A percentile compares a stretch with the other conserved stretches of the same genome.
phyloP scores from a whole-genome alignment of 2,888 invertebrate genomes.

The Drosophila silvestris region DNA sequence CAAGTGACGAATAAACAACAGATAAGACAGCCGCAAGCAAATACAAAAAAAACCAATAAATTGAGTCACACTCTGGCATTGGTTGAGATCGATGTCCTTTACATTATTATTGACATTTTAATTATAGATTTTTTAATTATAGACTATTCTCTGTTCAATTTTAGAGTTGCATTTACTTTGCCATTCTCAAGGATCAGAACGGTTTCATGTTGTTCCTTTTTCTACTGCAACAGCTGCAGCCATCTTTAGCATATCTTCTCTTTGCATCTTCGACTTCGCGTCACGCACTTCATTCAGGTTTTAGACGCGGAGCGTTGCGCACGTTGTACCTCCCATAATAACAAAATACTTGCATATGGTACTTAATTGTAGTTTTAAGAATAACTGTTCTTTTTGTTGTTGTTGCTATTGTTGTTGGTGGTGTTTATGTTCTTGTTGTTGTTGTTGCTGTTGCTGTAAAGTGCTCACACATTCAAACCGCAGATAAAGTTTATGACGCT shows the following conservation, averaged over 20 bases:
- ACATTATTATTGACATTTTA: not conserved
- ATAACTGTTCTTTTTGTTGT: slow-evolving; percentile 4
- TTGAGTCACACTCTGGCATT: slow-evolving; percentile 3
- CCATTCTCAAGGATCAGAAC: slow-evolving; percentile 1
- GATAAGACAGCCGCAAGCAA: slow-evolving; percentile 17
- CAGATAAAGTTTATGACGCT: not conserved
- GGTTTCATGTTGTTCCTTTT: slow-evolving; percentile 4
- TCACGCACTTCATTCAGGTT: slow-evolving; percentile 27
- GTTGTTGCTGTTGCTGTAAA: slow-evolving; percentile 11
- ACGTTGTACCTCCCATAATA: not conserved
- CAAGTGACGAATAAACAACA: slow-evolving; percentile 31
- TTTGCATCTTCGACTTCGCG: slow-evolving; percentile 1
- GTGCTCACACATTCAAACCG: slow-evolving; percentile 14
- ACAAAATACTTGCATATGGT: slow-evolving; percentile 19
- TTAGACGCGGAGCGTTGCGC: slow-evolving; percentile 12
- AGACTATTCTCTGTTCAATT: not conserved
- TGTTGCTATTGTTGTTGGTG: slow-evolving; percentile 10
- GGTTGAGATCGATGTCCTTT: slow-evolving; percentile 28
- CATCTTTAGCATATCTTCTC: slow-evolving; percentile 9
- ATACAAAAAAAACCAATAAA: not conserved
- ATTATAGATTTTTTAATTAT: not conserved
- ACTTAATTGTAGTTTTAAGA: slow-evolving; percentile 13
- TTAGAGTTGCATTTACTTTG: not conserved
- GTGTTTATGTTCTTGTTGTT: slow-evolving; percentile 10
- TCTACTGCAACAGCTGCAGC: slow-evolving; percentile 10